A percentile compares a stretch with the other conserved stretches of the same genome.
These are phyloP conservation scores for Halcyon malimbica DNA, from an alignment of 2,113 vertebrate species.

Conservation along the genomic window DNA sequence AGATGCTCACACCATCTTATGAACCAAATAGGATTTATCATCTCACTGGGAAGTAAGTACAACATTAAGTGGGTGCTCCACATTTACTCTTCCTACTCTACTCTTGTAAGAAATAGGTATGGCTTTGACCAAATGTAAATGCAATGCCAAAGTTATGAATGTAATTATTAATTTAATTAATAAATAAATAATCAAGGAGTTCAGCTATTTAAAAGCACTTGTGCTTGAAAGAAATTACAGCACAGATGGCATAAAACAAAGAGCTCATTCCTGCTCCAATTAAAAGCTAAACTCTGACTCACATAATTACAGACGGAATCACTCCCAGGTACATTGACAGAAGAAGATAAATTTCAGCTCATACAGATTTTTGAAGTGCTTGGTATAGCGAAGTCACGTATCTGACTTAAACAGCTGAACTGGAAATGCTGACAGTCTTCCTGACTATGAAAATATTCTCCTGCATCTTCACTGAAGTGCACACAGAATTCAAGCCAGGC, in stretches of 20 bases:
- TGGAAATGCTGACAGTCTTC: constrained; percentile 14
- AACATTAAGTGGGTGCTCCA: not conserved
- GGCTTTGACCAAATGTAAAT: not conserved
- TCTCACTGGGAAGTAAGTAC: not conserved
- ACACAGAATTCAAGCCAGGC: not conserved
- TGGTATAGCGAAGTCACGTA: not conserved
- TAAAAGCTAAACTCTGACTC: constrained; percentile 44
- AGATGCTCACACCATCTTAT: not conserved
- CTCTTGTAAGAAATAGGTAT: not conserved
- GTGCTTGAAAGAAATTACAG: constrained; percentile 17
- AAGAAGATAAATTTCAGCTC: constrained; percentile 9
- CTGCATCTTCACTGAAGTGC: not conserved
- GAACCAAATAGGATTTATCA: not conserved
- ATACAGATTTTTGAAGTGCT: not conserved
- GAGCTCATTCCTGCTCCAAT: constrained; percentile 24
- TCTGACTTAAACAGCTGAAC: constrained; percentile 3
- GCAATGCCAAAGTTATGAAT: not conserved
- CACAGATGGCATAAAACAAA: constrained; percentile 51
- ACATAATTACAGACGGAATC: not conserved
- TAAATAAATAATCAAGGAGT: constrained; percentile 10
- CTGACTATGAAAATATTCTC: not conserved
- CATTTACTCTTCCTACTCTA: not conserved
- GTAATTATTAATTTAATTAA: constrained; percentile 30
- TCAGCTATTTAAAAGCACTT: constrained; percentile 12
- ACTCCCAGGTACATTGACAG: constrained; percentile 37